Percentiles rank a stretch among this genome's conserved stretches.
phyloP scores from a whole-genome alignment of 1,140 invertebrate genomes.

The Bombus impatiens region DNA sequence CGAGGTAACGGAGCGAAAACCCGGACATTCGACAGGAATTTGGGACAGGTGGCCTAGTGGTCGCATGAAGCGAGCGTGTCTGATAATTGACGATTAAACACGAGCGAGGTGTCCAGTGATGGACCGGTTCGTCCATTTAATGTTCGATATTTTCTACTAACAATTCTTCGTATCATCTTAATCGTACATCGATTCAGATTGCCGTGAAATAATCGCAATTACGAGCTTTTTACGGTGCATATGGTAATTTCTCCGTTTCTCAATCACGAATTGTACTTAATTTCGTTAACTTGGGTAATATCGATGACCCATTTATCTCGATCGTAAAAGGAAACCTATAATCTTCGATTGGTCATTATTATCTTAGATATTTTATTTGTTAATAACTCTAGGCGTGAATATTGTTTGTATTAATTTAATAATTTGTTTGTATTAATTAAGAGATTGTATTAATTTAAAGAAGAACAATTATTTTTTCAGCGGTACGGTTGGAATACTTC shows the following conservation, averaged over 20 bases:
- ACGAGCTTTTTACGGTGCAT: neutral
- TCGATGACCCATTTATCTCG: neutral
- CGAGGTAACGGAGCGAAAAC: conserved; percentile 71
- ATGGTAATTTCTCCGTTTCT: neutral
- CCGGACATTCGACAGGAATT: conserved; percentile 72
- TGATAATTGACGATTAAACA: conserved; percentile 70
- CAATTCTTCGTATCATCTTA: conserved; percentile 21
- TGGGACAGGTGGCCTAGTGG: conserved; percentile 72
- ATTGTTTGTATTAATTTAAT: neutral
- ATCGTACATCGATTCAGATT: neutral
- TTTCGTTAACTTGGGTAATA: neutral
- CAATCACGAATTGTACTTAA: neutral
- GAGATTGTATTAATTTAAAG: neutral
- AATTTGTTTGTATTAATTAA: too few species aligned
- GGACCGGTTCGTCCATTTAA: conserved; percentile 28
- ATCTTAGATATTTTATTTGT: neutral
- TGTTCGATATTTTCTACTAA: conserved; percentile 43
- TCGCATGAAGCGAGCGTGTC: conserved; percentile 57
- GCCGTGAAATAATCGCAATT: neutral
- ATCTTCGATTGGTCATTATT: neutral
- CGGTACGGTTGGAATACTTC: conserved; percentile 51
- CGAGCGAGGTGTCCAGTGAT: conserved; percentile 54
- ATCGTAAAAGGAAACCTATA: neutral
- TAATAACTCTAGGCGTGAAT: neutral
- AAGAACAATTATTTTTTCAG: conserved; percentile 39